phyloP scores from a whole-genome alignment of 2,888 invertebrate genomes.

The Dryomyza anilis region DNA sequence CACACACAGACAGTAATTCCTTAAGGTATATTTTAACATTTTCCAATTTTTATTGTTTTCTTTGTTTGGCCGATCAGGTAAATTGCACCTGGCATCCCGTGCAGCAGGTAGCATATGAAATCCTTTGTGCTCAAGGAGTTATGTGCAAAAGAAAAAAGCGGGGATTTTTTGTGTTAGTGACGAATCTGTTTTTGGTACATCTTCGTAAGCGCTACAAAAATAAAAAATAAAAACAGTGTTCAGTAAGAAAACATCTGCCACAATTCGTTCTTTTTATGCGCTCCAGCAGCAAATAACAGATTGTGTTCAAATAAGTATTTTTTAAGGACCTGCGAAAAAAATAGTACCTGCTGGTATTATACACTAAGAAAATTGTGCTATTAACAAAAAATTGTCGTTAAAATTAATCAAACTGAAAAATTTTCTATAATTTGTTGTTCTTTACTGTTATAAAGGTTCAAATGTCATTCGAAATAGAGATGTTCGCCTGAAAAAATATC shows the following conservation, averaged over 20 bases:
- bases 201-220: neutral
- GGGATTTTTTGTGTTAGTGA: neutral
- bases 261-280: too few relatives aligned
- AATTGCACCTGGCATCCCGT: slow-evolving; percentile 17
- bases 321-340: neutral
- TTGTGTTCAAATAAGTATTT: neutral
- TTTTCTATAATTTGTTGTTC: too few relatives aligned
- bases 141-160: neutral
- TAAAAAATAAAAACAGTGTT: neutral
- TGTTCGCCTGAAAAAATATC: too few relatives aligned
- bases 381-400: too few relatives aligned
- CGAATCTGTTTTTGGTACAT: slow-evolving; percentile 2
- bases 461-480: too few relatives aligned
- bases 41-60: neutral
- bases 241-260: slow-evolving; percentile 21
- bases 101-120: slow-evolving; percentile 5
- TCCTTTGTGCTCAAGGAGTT: slow-evolving; percentile 15
- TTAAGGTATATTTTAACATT: too few relatives aligned
- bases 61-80: neutral
- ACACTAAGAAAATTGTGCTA: too few relatives aligned
- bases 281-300: slow-evolving; percentile 5
- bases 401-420: too few relatives aligned
- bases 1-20: too few relatives aligned
- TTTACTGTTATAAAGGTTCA: too few relatives aligned
- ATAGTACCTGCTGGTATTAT: too few relatives aligned